Base-by-base conservation (phyloP, 2,888 invertebrate species). In the Mamestra brassicae region DNA sequence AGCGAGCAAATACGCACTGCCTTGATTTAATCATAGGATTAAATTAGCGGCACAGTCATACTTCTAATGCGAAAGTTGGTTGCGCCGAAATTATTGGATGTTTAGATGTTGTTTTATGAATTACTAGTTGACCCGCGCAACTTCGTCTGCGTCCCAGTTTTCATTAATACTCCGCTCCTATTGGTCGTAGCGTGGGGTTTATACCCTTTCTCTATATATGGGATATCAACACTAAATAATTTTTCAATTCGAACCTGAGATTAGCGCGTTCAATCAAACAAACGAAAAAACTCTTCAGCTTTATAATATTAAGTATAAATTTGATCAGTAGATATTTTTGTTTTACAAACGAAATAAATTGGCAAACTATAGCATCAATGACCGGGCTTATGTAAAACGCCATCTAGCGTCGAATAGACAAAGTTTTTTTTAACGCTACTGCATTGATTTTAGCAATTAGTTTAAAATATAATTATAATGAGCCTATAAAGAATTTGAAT, bases 11-110 rank as follows among this genome's bases (percentile, higher is more conserved):
- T 72, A 64, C 61, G 52, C 69, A 75, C 50, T 72, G 69, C 61
- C 38, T 78, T 81, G 85, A 75, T 82, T 83, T 66, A 73, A 78
- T 82, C 74, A 75, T 69, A 66, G 45, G 45, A 75, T 83, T 76
- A 71, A 76, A 76, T 77, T 83, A 71, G 61, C 64, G 34, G n/a
- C 47, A 71, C 60, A 77, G 45, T 78, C 78, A 78, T 74, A 70
- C 45, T 54, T 70, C 11, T 62, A 58, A 54, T 60, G 63, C 45
- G 64, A 83, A 85, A 78, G 71, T 70, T 52, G 36, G 10, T 62
- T 63, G 26, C 34, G 4, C n/a, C 17, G 11, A 62, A 79, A 66
- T 68, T 71, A 6, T 10, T 26, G 2, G 10, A 10, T 62, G 7
- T 69, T n/a, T 57, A 15, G 26, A 42, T 54, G 15, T n/a, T 7